These are phyloP conservation scores for Sycophila texana DNA, from an alignment of 2,888 invertebrate species.

Conservation along the genomic window DNA sequence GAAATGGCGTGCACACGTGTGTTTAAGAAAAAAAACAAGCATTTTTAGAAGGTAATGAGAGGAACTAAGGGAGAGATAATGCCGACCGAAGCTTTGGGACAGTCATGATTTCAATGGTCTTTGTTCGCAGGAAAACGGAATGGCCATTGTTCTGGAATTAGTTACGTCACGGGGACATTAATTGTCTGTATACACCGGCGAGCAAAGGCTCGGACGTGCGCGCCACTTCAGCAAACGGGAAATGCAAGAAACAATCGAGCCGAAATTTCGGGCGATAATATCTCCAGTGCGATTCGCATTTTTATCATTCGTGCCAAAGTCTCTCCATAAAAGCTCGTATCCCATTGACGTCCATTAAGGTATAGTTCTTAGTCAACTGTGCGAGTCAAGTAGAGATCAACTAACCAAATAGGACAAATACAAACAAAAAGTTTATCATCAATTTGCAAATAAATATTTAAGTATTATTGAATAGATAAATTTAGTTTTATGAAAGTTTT, in stretches of 20 bases:
- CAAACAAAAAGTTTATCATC: no score
- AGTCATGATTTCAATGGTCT: conserved; percentile 53
- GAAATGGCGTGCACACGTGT: neutral
- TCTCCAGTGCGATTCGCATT: no score
- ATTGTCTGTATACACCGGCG: conserved; percentile 53
- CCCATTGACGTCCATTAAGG: no score
- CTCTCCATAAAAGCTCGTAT: no score
- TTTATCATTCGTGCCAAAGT: no score
- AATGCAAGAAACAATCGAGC: conserved; percentile 21
- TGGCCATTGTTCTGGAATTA: conserved; percentile 62
- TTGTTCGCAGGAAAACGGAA: conserved; percentile 47
- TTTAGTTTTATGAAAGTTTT: no score
- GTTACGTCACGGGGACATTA: conserved; percentile 62
- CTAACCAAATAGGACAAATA: no score
- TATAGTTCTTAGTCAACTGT: no score
- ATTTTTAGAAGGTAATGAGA: conserved; percentile 47
- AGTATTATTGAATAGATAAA: no score
- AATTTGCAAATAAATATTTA: no score
- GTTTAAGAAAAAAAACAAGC: conserved; percentile 28
- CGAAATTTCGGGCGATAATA: no score
- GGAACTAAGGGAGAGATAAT: conserved; percentile 53
- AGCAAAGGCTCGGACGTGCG: neutral
- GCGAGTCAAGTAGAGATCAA: no score
- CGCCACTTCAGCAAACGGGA: conserved; percentile 1
- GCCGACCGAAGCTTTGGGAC: conserved; percentile 42